Base-by-base conservation (phyloP, 2,113 vertebrate species). In the Crocuta crocuta region DNA sequence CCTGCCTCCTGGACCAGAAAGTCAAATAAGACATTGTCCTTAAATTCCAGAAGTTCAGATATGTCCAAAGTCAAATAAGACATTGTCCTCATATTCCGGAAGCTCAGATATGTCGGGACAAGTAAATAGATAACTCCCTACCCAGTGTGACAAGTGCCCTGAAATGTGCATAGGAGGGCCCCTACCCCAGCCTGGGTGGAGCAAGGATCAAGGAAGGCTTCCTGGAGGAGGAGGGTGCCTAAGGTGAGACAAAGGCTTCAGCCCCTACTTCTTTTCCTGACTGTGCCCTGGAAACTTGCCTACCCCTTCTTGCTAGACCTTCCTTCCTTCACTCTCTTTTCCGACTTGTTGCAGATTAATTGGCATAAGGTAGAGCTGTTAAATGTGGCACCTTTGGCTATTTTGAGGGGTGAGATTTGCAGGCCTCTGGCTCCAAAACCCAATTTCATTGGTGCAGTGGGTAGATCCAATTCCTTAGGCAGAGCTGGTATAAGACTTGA, bases 361-460 rank as follows among this genome's bases (percentile, higher is more conserved):
- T 89, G 39, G 58, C 73, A 81, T 33, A 33, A 90, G 35, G 31
- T 63, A 23, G 28, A n/a, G 4, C 58, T 85, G 35, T 48, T n/a
- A 33, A 91, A 85, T 16, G 7, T 50, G 21, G 19, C 23, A 43
- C 10, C 21, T 89, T 50, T 11, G 16, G n/a, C 94, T 97, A 31
- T 73, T 85, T 45, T 31, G 58, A 93, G 2, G 33, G 39, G 50
- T 53, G 33, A 43, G 28, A 78, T 79, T 50, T 87, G 21, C 82
- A 95, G 48, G 45, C 43, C 81, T 93, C 84, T 87, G 68, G 70
- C 74, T 95, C 78, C 85, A 85, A 93, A 93, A 78, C 50, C 55
- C 58, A 82, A 7, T 61, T 85, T 82, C 28, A 71, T 28, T 89
- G 55, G 16, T 80, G 17, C 66, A 74, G 15, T 78, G 53, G 82